Percentiles rank a stretch among this genome's conserved stretches.
Evolutionary conservation across 2,888 invertebrate genomes (phyloP).

Genomic region (Dasypogon diadema): DNA sequence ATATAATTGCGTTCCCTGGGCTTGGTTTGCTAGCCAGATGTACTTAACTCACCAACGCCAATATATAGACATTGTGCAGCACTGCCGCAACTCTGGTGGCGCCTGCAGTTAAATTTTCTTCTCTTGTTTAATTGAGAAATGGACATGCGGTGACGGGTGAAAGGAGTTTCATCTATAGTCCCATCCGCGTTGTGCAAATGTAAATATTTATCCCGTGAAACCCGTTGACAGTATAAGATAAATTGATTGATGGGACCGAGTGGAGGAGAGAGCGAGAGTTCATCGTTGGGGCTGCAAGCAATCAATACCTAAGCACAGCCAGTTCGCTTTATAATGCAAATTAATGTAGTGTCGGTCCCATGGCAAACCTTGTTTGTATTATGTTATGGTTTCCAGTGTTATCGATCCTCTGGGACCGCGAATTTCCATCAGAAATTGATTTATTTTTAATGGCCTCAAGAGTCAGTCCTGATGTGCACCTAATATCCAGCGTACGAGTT

Average conservation of each 20-base stretch:
- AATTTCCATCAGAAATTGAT: slow-evolving; percentile 33
- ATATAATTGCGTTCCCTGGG: not conserved
- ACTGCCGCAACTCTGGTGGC: not conserved
- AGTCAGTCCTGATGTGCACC: not conserved
- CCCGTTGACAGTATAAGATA: slow-evolving; percentile 21
- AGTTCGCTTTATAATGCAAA: slow-evolving; percentile 27
- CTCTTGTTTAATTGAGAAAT: not conserved
- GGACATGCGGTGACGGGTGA: not conserved
- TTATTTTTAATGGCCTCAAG: slow-evolving; percentile 12
- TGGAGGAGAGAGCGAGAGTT: not conserved
- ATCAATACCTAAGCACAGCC: not conserved
- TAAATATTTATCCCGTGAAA: slow-evolving; percentile 19
- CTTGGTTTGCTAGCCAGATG: too few relatives aligned
- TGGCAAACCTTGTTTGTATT: not conserved
- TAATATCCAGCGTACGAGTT: not conserved
- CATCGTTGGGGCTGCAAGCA: not conserved
- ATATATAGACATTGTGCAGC: too few relatives aligned
- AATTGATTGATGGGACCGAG: slow-evolving; percentile 6
- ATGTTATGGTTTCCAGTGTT: not conserved
- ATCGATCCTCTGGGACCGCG: slow-evolving; percentile 7
- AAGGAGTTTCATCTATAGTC: not conserved
- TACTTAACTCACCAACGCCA: too few relatives aligned
- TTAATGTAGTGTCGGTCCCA: slow-evolving; percentile 5
- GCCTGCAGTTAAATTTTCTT: not conserved
- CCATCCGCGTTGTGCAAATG: not conserved